Percentiles rank a stretch among this genome's conserved stretches.
Conservation (phyloP, 2,888 invertebrate species). For the Drosophila stalkeri region DNA sequence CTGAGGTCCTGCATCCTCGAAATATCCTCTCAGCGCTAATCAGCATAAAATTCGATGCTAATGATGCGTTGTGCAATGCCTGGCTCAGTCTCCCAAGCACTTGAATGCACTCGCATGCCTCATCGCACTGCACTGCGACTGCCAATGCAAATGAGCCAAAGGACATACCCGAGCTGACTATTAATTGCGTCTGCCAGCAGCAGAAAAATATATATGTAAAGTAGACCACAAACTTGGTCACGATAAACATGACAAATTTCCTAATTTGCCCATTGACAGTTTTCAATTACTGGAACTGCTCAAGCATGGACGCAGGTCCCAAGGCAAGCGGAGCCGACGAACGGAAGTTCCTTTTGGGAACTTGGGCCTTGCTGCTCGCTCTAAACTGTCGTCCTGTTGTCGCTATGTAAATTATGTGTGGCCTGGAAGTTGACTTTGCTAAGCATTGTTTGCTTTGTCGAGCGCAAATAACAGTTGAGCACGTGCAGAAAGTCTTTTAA, state of each 20-base stretch:
- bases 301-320: conserved; percentile 55
- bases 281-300: conserved; percentile 74
- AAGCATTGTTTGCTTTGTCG: conserved; percentile 12
- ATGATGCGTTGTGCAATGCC: conserved; percentile 73
- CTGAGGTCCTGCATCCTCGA: conserved; percentile 15
- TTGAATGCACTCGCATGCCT: conserved; percentile 57
- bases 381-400: conserved; percentile 12
- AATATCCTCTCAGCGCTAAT: conserved; percentile 54
- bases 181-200: conserved; percentile 40
- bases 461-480: background rate
- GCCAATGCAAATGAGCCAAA: conserved; percentile 69
- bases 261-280: conserved; percentile 79
- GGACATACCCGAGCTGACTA: conserved; percentile 44
- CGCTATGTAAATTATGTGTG: conserved; percentile 5
- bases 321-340: conserved; percentile 18
- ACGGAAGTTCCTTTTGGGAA: conserved; percentile 39
- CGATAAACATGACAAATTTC: conserved; percentile 75
- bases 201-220: conserved; percentile 22
- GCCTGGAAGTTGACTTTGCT: conserved; percentile 11
- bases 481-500: background rate
- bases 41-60: conserved; percentile 76
- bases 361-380: conserved; percentile 4
- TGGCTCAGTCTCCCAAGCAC: conserved; percentile 23
- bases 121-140: conserved; percentile 35
- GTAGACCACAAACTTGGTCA: conserved; percentile 56